These are phyloP conservation scores for Parazoanthus swiftii DNA, from an alignment of 92 coral and sea anemone species.

Conservation along the genomic window DNA sequence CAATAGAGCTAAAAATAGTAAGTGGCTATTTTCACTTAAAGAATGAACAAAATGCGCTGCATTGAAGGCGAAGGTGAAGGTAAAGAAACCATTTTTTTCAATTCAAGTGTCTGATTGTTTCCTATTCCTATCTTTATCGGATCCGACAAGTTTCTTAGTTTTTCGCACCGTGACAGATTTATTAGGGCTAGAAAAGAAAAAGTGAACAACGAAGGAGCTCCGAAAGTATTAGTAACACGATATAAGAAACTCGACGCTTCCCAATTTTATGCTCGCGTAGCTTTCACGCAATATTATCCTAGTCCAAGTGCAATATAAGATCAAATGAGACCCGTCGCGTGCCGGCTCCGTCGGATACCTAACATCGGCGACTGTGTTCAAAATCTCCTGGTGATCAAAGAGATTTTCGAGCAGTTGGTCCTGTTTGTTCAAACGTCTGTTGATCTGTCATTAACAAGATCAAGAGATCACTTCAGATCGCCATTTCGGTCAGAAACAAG, in stretches of 20 bases:
- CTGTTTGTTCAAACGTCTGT: not conserved
- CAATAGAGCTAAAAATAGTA: not conserved
- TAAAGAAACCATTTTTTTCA: not conserved
- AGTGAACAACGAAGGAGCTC: not conserved
- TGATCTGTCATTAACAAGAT: not conserved
- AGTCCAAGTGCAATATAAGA: not conserved
- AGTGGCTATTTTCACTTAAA: not conserved
- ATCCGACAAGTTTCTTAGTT: not conserved
- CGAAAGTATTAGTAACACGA: not conserved
- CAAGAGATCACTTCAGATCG: not conserved
- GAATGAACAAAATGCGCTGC: not conserved
- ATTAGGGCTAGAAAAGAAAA: not conserved
- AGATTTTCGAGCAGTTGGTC: not conserved
- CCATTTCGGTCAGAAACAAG: not conserved
- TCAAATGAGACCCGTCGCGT: conserved; percentile 4
- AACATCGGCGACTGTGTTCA: not conserved
- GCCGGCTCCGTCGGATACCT: not conserved
- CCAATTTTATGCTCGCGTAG: not conserved
- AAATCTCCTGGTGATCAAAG: conserved; percentile 30
- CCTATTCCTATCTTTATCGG: no score
- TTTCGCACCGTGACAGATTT: not conserved
- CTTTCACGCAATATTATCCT: not conserved
- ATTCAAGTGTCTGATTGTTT: not conserved
- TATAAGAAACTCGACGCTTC: not conserved
- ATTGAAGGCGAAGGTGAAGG: not conserved